These are phyloP conservation scores for Cheirogaleus major DNA, from an alignment of 2,797 vertebrate species.

Conservation along the genomic window DNA sequence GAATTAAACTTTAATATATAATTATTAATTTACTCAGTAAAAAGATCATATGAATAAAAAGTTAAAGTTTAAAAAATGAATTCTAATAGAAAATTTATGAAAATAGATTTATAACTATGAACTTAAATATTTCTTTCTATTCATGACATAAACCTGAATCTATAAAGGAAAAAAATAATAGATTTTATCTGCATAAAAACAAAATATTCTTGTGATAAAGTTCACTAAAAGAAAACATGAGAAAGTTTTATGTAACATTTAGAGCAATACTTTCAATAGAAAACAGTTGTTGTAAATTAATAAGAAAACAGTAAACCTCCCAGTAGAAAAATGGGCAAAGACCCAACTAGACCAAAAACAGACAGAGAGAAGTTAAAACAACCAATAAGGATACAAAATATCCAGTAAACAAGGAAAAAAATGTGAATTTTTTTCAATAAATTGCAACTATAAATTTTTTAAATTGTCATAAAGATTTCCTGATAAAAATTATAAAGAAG, in stretches of 20 bases:
- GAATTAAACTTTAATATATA: neutral
- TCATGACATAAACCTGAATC: neutral
- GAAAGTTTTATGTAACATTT: neutral
- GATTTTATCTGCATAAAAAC: neutral
- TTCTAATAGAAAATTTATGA: neutral
- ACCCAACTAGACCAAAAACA: neutral
- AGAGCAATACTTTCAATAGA: neutral
- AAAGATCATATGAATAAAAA: neutral
- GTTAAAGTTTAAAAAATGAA: neutral
- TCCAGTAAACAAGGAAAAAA: neutral
- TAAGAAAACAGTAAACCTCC: neutral
- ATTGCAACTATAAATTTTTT: neutral
- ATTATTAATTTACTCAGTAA: neutral
- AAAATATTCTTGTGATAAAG: neutral
- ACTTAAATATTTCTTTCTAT: neutral
- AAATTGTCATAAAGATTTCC: neutral
- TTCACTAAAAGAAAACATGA: neutral
- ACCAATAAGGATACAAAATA: neutral
- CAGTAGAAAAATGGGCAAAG: neutral
- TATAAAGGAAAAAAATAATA: neutral
- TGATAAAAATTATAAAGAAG: neutral
- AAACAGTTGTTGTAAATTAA: neutral
- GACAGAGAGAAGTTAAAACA: neutral
- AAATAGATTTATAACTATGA: neutral
- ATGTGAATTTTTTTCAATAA: neutral